Base-by-base conservation (phyloP, 2,888 invertebrate genomes). In the Drosophila kokeensis region DNA sequence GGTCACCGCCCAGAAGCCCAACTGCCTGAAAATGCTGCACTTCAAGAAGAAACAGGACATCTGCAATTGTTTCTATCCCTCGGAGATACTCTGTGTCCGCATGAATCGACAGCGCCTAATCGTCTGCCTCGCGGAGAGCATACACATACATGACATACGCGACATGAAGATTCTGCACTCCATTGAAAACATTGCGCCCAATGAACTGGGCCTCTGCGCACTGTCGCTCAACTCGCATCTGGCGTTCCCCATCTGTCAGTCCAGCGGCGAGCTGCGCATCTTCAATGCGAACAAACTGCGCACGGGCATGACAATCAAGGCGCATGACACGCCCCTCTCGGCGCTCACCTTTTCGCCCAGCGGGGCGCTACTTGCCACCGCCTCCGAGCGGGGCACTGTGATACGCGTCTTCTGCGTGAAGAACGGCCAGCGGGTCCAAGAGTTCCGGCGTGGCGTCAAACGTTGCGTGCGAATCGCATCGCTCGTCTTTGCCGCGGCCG, bases 31-130 rank as follows among this genome's bases (percentile, higher is more conserved):
- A 81, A 93, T 93, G 92, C 64, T 93, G 79, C 92, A 93, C 74
- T 93, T 93, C 57, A 93, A 93, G 81, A 93, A 93, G 82, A 92
- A 93, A 67, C 91, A 93, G 74, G 93, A 93, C 66, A 93, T 93
- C 36, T 93, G 93, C 78, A 92, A 93, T 72, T 93, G 93, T 69
- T 92, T 92, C 48, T 93, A 93, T 66, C 93, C 93, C 1, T 91
- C 92, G 71, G 91, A 92, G 52, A 93, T 93, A 2, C 76, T 93
- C 36, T 92, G 92, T 58, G 92, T 93, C 29, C 92, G 92, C 27
- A 92, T 93, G 92, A 93, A 93, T 83, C 93, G 93, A 4, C 87
- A 88, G 36, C 92, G 93, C 1, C 69, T 93, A 64, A 83, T 93
- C 4, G 93, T 93, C 7, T 91, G 93, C 60, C 80, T 93, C 76